Conservation (phyloP, 2,797 vertebrate species). For the Eutrigla gurnardus region DNA sequence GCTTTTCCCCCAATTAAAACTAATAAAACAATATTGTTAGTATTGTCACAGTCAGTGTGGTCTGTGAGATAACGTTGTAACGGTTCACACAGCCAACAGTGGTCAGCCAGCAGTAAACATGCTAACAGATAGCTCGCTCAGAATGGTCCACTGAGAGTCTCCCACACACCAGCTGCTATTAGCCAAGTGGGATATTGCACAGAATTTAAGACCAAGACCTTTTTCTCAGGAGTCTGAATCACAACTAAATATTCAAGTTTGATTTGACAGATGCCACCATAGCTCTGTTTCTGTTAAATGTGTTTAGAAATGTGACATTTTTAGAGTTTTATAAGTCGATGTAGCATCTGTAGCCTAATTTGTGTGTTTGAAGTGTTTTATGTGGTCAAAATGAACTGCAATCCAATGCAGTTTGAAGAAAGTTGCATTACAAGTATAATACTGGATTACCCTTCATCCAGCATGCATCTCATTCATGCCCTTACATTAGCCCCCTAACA, state of each 20-base stretch:
- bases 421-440: background rate
- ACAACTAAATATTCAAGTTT: constrained; percentile 5
- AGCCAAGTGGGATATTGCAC: constrained; percentile 22
- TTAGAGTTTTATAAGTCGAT: background rate
- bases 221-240: constrained; percentile 12
- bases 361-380: background rate
- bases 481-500: constrained; percentile 20
- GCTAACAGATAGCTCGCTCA: constrained; percentile 24
- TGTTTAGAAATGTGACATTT: background rate
- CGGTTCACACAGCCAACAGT: background rate
- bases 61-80: background rate
- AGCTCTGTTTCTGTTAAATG: background rate
- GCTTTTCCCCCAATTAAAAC: background rate
- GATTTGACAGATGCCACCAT: background rate
- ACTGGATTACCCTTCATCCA: background rate
- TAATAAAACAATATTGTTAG: background rate
- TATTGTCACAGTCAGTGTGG: constrained; percentile 4
- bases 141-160: constrained; percentile 1
- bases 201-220: constrained; percentile 6
- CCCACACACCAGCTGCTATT: constrained; percentile 38
- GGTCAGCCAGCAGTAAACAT: constrained; percentile 14
- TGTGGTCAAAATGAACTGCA: background rate
- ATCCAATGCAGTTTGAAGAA: background rate
- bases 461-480: constrained; percentile 4
- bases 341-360: background rate